A percentile compares a stretch with the other conserved stretches of the same genome.
Evolutionary conservation across 2,797 vertebrate species (phyloP).

Genomic region (Crossoptilon crossoptilon): DNA sequence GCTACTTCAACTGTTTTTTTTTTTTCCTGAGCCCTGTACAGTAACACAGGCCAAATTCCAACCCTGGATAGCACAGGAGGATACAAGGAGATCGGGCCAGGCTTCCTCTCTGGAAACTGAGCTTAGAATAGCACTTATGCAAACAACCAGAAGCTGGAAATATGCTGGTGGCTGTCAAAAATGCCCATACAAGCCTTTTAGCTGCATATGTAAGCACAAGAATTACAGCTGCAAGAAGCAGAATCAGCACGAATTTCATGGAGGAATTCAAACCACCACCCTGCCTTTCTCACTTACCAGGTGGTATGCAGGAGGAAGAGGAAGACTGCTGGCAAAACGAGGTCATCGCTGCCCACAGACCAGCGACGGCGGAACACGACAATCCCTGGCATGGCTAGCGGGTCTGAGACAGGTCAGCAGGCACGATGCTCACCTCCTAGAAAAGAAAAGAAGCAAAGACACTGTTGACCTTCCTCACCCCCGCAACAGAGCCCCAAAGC

Average conservation of each 20-base stretch:
- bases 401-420: slow-evolving; percentile 74
- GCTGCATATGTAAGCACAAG: not conserved
- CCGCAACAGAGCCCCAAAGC: not conserved
- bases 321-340: slow-evolving; percentile 98
- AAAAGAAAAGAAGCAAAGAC: not conserved
- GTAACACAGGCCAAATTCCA: not conserved
- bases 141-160: not conserved
- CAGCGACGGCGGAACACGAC: slow-evolving; percentile 99
- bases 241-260: not conserved
- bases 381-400: slow-evolving; percentile 94
- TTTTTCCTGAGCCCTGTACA: not conserved
- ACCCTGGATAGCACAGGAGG: not conserved
- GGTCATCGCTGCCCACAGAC: slow-evolving; percentile 99
- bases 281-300: slow-evolving; percentile 86
- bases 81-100: not conserved
- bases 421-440: slow-evolving; percentile 77
- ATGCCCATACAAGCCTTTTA: not conserved
- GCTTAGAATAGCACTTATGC: not conserved
- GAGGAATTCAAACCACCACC: not conserved
- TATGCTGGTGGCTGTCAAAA: not conserved
- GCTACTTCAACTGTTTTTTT: not conserved
- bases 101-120: not conserved
- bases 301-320: slow-evolving; percentile 97
- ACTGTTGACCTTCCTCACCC: not conserved
- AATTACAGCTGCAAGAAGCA: not conserved